These are phyloP conservation scores for Meandrusa payeni DNA, from an alignment of 2,888 invertebrate genomes.

Conservation along the genomic window DNA sequence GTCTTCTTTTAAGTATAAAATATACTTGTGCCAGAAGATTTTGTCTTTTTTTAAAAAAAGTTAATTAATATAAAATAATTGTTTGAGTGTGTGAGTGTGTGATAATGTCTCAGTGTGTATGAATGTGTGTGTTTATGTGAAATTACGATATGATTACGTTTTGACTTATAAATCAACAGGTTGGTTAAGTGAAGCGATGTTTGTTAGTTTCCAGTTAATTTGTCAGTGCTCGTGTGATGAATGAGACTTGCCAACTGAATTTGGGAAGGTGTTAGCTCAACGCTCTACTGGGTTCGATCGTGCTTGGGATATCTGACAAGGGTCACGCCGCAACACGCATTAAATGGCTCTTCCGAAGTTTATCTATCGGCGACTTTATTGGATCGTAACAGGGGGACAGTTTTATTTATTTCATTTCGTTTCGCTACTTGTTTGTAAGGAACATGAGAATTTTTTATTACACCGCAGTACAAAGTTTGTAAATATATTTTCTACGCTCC, in stretches of 20 bases:
- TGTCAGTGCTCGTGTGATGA: slow-evolving; percentile 44
- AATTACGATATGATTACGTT: too few relatives aligned
- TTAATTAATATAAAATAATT: too few relatives aligned
- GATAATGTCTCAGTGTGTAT: too few relatives aligned
- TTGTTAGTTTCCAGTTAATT: slow-evolving; percentile 60
- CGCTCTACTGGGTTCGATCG: slow-evolving; percentile 24
- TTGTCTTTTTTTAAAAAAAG: too few relatives aligned
- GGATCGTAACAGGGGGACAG: not conserved
- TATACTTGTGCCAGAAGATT: too few relatives aligned
- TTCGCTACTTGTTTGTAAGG: not conserved
- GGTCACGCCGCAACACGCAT: slow-evolving; percentile 56
- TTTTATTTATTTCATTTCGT: slow-evolving; percentile 3
- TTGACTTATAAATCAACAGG: slow-evolving; percentile 48
- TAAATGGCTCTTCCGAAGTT: slow-evolving; percentile 26
- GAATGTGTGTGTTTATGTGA: too few relatives aligned
- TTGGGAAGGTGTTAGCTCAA: slow-evolving; percentile 23
- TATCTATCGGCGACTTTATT: slow-evolving; percentile 10
- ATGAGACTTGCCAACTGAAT: slow-evolving; percentile 33
- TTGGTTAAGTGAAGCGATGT: slow-evolving; percentile 63
- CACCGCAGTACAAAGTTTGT: too few relatives aligned
- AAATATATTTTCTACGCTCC: too few relatives aligned
- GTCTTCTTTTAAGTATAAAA: too few relatives aligned
- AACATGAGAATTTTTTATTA: too few relatives aligned
- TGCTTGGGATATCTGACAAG: slow-evolving; percentile 42
- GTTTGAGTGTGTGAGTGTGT: too few relatives aligned